Evolutionary conservation across 2,888 invertebrate genomes (phyloP).

Genomic region (Dinocampus coccinellae): DNA sequence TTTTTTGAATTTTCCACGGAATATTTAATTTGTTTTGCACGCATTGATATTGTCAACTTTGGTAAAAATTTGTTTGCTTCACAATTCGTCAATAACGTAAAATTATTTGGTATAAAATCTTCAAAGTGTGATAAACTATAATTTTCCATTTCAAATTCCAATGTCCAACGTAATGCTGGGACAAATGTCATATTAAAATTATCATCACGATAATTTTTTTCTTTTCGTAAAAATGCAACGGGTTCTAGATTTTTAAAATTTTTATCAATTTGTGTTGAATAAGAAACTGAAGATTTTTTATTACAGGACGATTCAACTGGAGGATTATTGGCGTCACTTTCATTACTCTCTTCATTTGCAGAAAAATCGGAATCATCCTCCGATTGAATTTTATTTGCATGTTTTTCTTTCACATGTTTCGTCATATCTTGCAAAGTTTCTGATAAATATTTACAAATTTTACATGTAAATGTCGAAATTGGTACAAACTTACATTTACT

Average conservation of each 20-base stretch:
- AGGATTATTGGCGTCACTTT: neutral
- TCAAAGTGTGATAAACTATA: slow-evolving; percentile 67
- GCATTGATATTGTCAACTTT: slow-evolving; percentile 71
- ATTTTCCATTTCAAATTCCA: slow-evolving; percentile 60
- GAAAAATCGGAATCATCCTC: slow-evolving; percentile 46
- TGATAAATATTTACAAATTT: slow-evolving; percentile 58
- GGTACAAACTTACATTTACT: slow-evolving; percentile 56
- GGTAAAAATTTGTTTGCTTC: slow-evolving; percentile 72
- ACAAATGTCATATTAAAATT: slow-evolving; percentile 32
- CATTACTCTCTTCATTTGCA: slow-evolving; percentile 2
- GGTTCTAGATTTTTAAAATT: neutral
- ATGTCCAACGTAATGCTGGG: slow-evolving; percentile 59
- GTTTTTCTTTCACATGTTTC: slow-evolving; percentile 56
- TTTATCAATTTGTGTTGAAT: neutral
- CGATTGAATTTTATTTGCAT: slow-evolving; percentile 44
- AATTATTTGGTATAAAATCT: slow-evolving; percentile 64
- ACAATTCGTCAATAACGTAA: slow-evolving; percentile 65
- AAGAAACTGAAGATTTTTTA: no score
- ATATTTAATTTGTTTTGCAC: slow-evolving; percentile 44
- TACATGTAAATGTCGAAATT: slow-evolving; percentile 57
- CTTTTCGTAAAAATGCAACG: slow-evolving; percentile 15
- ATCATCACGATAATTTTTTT: neutral
- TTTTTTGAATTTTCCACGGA: slow-evolving; percentile 25
- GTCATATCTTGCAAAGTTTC: slow-evolving; percentile 50
- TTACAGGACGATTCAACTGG: neutral